Conservation (phyloP, 2,797 vertebrate species). For the Choloepus didactylus region DNA sequence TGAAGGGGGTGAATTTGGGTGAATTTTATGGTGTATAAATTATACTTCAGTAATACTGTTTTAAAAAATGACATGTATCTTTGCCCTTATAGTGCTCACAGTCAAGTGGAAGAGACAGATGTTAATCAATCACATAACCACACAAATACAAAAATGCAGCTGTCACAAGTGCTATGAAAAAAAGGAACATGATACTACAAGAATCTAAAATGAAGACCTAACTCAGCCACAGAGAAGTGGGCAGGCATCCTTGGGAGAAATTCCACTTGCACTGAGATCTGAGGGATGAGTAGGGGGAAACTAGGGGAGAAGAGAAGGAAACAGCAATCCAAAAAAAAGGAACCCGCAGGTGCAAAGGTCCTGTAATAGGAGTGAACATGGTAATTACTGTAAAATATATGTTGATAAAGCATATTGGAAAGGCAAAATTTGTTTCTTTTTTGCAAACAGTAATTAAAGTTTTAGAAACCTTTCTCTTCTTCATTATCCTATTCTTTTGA, state of each 20-base stretch:
- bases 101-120: not conserved
- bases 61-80: not conserved
- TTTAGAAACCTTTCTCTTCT: not conserved
- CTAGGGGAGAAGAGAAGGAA: not conserved
- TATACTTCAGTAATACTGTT: not conserved
- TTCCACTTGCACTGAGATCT: too few relatives aligned
- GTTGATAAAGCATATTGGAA: not conserved
- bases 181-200: not conserved
- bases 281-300: not conserved
- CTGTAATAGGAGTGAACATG: not conserved
- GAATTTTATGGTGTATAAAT: not conserved
- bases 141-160: not conserved
- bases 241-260: not conserved
- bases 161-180: not conserved
- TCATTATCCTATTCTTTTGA: not conserved
- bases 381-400: not conserved
- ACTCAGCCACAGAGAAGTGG: not conserved
- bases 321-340: not conserved
- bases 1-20: not conserved
- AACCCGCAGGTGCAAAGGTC: not conserved
- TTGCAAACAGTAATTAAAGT: not conserved
- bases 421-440: not conserved
- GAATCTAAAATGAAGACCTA: not conserved
- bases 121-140: not conserved
- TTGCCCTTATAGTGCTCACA: not conserved